phyloP scores from a whole-genome alignment of 2,113 vertebrate species.

The Istiophorus platypterus region DNA sequence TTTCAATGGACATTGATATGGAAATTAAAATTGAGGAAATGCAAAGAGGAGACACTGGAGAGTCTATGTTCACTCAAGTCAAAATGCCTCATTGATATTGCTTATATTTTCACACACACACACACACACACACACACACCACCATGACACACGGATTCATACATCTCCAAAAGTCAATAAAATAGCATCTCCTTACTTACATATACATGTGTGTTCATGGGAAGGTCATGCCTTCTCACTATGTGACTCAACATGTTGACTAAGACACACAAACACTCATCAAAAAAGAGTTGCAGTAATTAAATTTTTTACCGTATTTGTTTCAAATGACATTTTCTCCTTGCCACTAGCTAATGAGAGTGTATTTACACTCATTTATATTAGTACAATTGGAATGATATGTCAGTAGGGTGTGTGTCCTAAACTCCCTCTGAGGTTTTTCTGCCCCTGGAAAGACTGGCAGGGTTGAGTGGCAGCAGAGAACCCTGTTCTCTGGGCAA shows the following conservation, averaged over 20 bases:
- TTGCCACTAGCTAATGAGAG: neutral
- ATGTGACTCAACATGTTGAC: conserved; percentile 24
- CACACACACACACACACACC: neutral
- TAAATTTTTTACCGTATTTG: conserved; percentile 1
- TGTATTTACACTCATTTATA: too few species aligned
- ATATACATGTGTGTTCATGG: conserved; percentile 10
- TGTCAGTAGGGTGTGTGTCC: conserved; percentile 10
- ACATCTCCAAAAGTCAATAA: conserved; percentile 27
- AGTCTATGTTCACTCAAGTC: neutral
- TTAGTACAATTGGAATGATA: neutral
- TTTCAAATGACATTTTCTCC: conserved; percentile 9
- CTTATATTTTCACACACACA: neutral
- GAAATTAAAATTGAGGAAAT: conserved; percentile 46
- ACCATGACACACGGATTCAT: neutral
- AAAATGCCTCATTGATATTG: conserved; percentile 26
- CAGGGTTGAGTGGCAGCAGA: conserved; percentile 27
- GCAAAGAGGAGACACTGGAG: neutral
- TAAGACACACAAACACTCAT: conserved; percentile 15
- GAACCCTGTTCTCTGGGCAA: conserved; percentile 49
- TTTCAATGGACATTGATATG: conserved; percentile 58
- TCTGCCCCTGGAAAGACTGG: conserved; percentile 30
- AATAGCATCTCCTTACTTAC: conserved; percentile 5
- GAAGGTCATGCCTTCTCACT: conserved; percentile 17
- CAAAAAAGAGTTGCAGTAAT: conserved; percentile 9
- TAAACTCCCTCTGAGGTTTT: conserved; percentile 21